Evolutionary conservation across 2,113 vertebrate genomes (phyloP).

Genomic region (Thinocorus orbignyianus): DNA sequence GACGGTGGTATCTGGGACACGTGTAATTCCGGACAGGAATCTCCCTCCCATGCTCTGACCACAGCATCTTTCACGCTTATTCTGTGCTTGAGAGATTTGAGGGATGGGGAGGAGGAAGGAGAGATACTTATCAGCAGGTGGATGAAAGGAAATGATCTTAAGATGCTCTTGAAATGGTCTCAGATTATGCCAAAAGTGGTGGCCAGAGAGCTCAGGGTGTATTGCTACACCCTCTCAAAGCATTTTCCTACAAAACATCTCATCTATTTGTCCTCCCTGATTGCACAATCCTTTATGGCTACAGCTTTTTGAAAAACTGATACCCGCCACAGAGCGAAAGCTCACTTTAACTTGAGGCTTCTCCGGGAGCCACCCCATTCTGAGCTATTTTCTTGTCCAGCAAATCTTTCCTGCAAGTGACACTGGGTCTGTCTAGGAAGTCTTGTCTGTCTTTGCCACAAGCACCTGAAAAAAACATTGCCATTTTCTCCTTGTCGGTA

Average conservation of each 20-base stretch:
- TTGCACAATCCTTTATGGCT: background rate
- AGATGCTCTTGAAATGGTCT: background rate
- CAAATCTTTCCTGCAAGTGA: background rate
- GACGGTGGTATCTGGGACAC: background rate
- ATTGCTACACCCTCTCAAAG: background rate
- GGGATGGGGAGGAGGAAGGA: background rate
- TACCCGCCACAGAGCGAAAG: background rate
- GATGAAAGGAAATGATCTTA: background rate
- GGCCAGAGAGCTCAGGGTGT: background rate
- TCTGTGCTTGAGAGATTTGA: background rate
- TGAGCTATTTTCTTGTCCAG: background rate
- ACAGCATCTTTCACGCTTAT: background rate
- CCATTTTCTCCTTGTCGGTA: background rate
- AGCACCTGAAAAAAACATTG: too few relatives aligned
- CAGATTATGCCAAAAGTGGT: rapidly evolving
- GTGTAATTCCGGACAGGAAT: background rate
- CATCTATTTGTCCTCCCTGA: background rate
- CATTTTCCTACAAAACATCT: background rate
- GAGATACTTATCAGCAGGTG: rapidly evolving
- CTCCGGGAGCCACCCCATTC: background rate
- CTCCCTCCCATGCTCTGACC: background rate
- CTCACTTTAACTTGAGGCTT: background rate
- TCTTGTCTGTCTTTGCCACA: background rate
- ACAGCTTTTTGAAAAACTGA: background rate
- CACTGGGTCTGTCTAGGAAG: background rate